Evolutionary conservation across 2,113 vertebrate species (phyloP), one percentile per base, ranked within the genome.

Genomic region (Ailuropoda melanoleuca): DNA sequence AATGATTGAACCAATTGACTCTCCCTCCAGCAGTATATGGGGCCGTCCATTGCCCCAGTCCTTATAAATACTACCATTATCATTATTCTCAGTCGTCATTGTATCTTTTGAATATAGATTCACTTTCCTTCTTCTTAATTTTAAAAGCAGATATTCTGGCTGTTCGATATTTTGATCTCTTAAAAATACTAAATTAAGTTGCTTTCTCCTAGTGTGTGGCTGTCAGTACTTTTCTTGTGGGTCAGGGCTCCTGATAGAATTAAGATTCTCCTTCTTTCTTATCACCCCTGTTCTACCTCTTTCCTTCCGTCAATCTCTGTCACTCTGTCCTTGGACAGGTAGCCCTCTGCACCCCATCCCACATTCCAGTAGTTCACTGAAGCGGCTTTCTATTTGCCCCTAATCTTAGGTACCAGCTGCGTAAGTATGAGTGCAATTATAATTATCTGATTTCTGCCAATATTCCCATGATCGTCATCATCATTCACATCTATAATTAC

Each of bases 81-180:
- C 13, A 50, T 85, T 81, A 89, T 15, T 92, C 46, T 97, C 39
- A 31, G 12, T 66, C 88, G 91, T 93, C 83, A 53, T 56, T 91
- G 78, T 83, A 70, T 95, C 82, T 84, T 96, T 89, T 72, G 31
- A 95, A 50, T 85, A 92, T 10, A 93, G 37, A 74, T 83, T 97
- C 46, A 72, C 78, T 96, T 93, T 56, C 10, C 55, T 81, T 87
- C 55, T 68, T 85, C 14, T 53, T 88, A 75, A 75, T 92, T 95
- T 96, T 85, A 60, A 92, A 97, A 81, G 29, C 43, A 88, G 50
- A 60, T 75, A 75, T 91, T 93, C 37, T 77, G 50, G 3, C 58
- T 81, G 48, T 78, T 96, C 6, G 8, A 48, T 85, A 78, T 50
- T 72, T 74, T 72, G 37, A 68, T 72, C 55, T 95, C 26, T 80